phyloP scores from a whole-genome alignment of 2,888 invertebrate species.

The Antitype chi region DNA sequence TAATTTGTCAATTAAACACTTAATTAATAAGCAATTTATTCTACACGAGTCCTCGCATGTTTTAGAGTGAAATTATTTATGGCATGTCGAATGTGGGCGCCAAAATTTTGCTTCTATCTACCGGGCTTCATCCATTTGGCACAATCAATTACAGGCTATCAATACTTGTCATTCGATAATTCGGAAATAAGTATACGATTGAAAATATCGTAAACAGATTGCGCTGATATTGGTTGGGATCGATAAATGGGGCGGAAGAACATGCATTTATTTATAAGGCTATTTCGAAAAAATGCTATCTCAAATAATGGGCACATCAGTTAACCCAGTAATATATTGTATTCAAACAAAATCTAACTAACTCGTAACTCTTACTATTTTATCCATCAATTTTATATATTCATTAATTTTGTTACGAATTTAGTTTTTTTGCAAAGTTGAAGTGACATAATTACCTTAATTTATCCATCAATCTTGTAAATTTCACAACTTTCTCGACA shows the following conservation, averaged over 20 bases:
- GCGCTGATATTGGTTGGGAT: slow-evolving; percentile 1
- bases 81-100: slow-evolving; percentile 66
- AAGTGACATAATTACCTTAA: background rate
- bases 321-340: background rate
- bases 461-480: slow-evolving; percentile 23
- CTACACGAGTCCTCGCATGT: slow-evolving; percentile 27
- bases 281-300: background rate
- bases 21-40: slow-evolving; percentile 4
- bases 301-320: background rate
- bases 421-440: background rate
- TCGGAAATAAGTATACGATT: slow-evolving; percentile 5
- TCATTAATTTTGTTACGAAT: background rate
- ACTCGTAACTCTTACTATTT: background rate
- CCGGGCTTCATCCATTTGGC: slow-evolving; percentile 67
- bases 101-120: slow-evolving; percentile 66
- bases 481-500: slow-evolving; percentile 23
- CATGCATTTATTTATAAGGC: background rate
- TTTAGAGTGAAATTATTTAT: slow-evolving; percentile 47
- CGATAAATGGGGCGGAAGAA: background rate
- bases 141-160: slow-evolving; percentile 65
- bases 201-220: slow-evolving; percentile 28
- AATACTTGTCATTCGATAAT: slow-evolving; percentile 59
- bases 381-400: background rate
- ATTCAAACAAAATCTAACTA: background rate
- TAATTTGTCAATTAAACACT: slow-evolving; percentile 2